Conservation (phyloP, 1,140 invertebrate species). For the Cyphomyrmex costatus region DNA sequence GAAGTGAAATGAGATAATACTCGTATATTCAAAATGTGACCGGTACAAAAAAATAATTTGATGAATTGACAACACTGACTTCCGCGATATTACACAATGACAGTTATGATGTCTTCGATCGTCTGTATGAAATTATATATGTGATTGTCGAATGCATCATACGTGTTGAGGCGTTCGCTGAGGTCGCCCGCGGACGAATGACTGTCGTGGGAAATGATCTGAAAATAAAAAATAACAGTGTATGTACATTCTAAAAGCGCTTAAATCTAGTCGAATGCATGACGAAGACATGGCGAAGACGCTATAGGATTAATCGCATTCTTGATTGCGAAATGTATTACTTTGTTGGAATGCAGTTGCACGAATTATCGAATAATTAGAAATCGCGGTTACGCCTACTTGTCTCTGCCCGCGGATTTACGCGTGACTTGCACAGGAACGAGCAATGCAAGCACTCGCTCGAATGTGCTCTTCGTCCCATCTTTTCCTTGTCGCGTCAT, state of each 20-base stretch:
- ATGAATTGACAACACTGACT: constrained; percentile 4
- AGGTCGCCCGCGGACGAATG: constrained; percentile 1
- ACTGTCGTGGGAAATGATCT: constrained; percentile 53
- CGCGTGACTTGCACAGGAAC: background rate
- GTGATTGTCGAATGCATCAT: constrained; percentile 12
- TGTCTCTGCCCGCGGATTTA: background rate
- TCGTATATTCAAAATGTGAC: background rate
- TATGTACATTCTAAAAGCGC: background rate
- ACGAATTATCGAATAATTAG: constrained; percentile 72
- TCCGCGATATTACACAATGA: constrained; percentile 38
- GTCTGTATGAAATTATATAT: background rate
- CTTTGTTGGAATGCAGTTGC: constrained; percentile 61
- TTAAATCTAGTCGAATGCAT: background rate
- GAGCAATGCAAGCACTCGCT: background rate
- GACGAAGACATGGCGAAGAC: background rate
- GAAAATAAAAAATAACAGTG: constrained; percentile 23
- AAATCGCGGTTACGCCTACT: constrained; percentile 64
- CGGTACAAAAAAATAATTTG: background rate
- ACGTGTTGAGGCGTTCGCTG: background rate
- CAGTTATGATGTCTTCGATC: constrained; percentile 5
- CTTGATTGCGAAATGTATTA: constrained; percentile 61
- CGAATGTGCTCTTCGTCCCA: background rate
- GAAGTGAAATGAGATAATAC: background rate
- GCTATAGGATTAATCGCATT: constrained; percentile 44
- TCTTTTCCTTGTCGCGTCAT: constrained; percentile 13